Evolutionary conservation across 92 coral and sea anemone species (phyloP).

Genomic region (Zoanthus solanderi): DNA sequence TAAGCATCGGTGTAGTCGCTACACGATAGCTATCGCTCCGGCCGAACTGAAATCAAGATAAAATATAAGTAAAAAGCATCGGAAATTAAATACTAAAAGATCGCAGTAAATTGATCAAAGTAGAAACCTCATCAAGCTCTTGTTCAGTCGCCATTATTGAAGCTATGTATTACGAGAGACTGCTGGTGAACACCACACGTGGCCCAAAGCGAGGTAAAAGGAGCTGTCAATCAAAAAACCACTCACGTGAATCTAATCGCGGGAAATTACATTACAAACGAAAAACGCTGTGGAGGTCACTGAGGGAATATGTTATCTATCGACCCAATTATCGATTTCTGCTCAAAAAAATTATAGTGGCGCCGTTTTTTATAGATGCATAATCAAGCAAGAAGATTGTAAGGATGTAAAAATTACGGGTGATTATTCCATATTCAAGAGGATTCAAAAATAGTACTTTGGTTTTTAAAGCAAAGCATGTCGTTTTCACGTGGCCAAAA

Average conservation of each 20-base stretch:
- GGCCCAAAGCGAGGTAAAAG: slow-evolving; percentile 46
- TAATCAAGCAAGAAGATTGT: not conserved
- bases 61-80: slow-evolving; percentile 12
- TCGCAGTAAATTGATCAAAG: slow-evolving; percentile 9
- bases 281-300: slow-evolving; percentile 19
- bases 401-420: not conserved
- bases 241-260: slow-evolving; percentile 53
- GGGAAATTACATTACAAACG: slow-evolving; percentile 40
- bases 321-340: not conserved
- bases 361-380: not conserved
- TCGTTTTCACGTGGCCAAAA: not conserved
- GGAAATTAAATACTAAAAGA: not conserved
- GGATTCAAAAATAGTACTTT: not conserved
- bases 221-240: slow-evolving; percentile 45
- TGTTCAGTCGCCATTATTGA: slow-evolving; percentile 48
- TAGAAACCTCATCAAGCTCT: slow-evolving; percentile 40
- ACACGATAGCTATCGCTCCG: slow-evolving; percentile 67
- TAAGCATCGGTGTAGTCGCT: slow-evolving; percentile 62
- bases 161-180: slow-evolving; percentile 10
- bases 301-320: slow-evolving; percentile 12
- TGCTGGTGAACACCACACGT: slow-evolving; percentile 48
- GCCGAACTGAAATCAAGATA: slow-evolving; percentile 63
- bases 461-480: not conserved
- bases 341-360: not conserved
- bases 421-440: not conserved